These are phyloP conservation scores for Cosmia trapezina DNA, from an alignment of 2,888 invertebrate genomes.

Conservation along the genomic window DNA sequence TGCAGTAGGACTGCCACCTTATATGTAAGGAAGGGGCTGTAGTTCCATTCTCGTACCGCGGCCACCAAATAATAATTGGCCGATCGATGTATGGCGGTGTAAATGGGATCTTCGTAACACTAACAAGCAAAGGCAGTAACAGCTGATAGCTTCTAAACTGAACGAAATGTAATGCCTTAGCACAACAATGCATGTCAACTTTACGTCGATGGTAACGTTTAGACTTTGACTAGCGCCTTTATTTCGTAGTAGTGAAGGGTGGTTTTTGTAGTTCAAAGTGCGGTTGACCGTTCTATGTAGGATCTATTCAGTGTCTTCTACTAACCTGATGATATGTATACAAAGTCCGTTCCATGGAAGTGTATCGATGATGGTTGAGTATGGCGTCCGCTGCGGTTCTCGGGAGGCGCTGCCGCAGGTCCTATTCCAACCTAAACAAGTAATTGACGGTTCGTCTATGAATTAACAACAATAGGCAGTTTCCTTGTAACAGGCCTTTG, in stretches of 20 bases:
- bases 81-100: too few species aligned
- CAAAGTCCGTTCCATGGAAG: constrained; percentile 51
- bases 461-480: constrained; percentile 85
- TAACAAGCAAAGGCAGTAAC: not conserved
- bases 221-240: constrained; percentile 9
- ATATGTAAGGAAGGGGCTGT: too few species aligned
- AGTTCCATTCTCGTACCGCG: too few species aligned
- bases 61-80: too few species aligned
- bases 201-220: not conserved
- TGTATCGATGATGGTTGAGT: constrained; percentile 49
- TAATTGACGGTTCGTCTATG: constrained; percentile 81
- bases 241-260: not conserved
- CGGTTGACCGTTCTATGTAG: not conserved
- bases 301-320: constrained; percentile 44
- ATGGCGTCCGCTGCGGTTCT: constrained; percentile 73
- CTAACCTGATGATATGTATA: constrained; percentile 54
- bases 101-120: too few species aligned
- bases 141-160: constrained; percentile 31
- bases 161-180: not conserved
- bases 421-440: constrained; percentile 82
- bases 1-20: too few species aligned
- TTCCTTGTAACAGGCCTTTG: constrained; percentile 87
- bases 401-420: constrained; percentile 68
- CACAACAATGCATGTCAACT: constrained; percentile 12
- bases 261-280: not conserved